Evolutionary conservation across 2,888 invertebrate species (phyloP).

Genomic region (Hanleya hanleyi): DNA sequence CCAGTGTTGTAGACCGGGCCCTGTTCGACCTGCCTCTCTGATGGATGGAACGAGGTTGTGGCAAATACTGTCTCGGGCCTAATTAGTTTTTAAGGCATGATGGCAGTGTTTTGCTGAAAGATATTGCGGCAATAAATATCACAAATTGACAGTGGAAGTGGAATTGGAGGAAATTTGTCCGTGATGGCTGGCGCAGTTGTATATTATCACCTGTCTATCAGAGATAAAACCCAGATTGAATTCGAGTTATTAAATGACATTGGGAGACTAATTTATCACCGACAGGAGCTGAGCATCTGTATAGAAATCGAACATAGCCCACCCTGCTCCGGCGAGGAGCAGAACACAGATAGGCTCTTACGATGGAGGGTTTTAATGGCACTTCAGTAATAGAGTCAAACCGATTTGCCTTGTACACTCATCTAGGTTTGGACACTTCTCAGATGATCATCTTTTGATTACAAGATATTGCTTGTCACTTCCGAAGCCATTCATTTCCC

Average conservation of each 20-base stretch:
- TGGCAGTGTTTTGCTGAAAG: slow-evolving; percentile 11
- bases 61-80: slow-evolving; percentile 7
- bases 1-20: no score
- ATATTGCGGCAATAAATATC: slow-evolving; percentile 10
- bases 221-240: slow-evolving; percentile 5
- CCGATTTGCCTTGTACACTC: slow-evolving; percentile 12
- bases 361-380: slow-evolving; percentile 6
- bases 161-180: slow-evolving; percentile 5
- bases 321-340: not conserved
- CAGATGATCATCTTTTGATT: slow-evolving; percentile 13
- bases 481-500: slow-evolving; percentile 9
- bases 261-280: slow-evolving; percentile 7
- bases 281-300: not conserved
- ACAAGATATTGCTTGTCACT: slow-evolving; percentile 6
- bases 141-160: slow-evolving; percentile 7
- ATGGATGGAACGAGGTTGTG: not conserved
- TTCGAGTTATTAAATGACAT: slow-evolving; percentile 7
- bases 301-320: not conserved
- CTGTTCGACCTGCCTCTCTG: not conserved
- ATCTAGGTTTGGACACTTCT: slow-evolving; percentile 1
- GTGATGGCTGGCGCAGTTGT: not conserved
- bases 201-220: slow-evolving; percentile 9
- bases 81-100: slow-evolving; percentile 12
- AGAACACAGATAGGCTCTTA: not conserved
- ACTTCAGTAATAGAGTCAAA: slow-evolving; percentile 12